Evolutionary conservation across 2,888 invertebrate genomes (phyloP), one percentile per base, ranked within the genome.

Genomic region (Calliscelio sp.): DNA sequence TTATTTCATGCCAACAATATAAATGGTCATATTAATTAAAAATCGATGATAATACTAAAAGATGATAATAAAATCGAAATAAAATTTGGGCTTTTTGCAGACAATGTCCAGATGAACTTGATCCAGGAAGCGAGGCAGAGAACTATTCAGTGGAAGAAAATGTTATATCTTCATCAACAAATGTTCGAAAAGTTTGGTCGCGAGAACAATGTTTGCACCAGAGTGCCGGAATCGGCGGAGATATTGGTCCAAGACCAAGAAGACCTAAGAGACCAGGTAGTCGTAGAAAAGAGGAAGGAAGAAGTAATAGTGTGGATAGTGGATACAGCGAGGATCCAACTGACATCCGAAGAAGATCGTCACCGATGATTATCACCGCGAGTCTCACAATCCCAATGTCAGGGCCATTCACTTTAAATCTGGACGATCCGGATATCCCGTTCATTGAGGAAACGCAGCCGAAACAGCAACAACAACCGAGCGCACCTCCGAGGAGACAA

Each of bases 311-410:
- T 81, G 93, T 93, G 83, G 94, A 94, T 88, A 93, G 93, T 38
- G 91, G 92, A 35, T 93, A 93, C 1, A 93, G 93, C 88, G 93
- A 93, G 78, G 93, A 92, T 86, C 92, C 92, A 0, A 70, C 90
- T 0, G 92, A 92, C 79, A 87, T 90, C 89, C 93, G 96, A 91
- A 80, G 85, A 57, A 95, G 93, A 93, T 96, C 95, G 87, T 95
- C 93, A 89, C 96, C 93, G 87, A 95, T 94, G 94, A 91, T 94
- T 74, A 96, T 97, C 88, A 97, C 96, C 0, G 97, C 97, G 0
- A 97, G 96, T 85, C 94, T 97, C 41, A 97, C 96, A 90, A 97
- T 97, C 93, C 97, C 97, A 6, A 95, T 95, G 85, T 93, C 93
- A 78, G 93, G 93, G 41, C 93, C 93, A 84, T 93, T 94, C 87